Conservation (phyloP, 2,888 invertebrate species). For the Drosophila anceps region DNA sequence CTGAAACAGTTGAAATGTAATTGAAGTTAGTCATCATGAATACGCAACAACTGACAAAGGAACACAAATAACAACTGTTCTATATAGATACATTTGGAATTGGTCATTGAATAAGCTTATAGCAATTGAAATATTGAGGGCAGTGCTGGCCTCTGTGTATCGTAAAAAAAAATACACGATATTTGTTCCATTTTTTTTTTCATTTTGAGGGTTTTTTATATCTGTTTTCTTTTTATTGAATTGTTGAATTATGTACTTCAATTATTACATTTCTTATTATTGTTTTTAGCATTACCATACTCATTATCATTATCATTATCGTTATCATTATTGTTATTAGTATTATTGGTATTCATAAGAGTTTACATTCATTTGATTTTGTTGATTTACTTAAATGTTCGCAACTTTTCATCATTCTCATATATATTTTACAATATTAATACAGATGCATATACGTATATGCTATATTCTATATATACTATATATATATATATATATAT, state of each 20-base stretch:
- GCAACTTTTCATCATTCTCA: slow-evolving; percentile 37
- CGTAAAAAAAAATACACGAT: not conserved
- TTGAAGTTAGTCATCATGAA: no score
- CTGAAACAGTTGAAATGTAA: no score
- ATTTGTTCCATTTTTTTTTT: slow-evolving; percentile 3
- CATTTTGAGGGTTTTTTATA: slow-evolving; percentile 40
- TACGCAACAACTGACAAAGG: not conserved
- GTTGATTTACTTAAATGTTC: slow-evolving; percentile 38
- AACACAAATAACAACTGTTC: not conserved
- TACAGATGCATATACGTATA: slow-evolving; percentile 22
- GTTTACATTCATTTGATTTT: slow-evolving; percentile 52
- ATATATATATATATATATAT: slow-evolving; percentile 11
- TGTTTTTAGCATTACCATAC: slow-evolving; percentile 32
- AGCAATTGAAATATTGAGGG: no score
- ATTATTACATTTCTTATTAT: slow-evolving; percentile 25
- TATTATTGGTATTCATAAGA: slow-evolving; percentile 65
- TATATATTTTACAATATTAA: slow-evolving; percentile 52
- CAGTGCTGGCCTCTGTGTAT: not conserved
- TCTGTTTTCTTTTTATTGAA: slow-evolving; percentile 43
- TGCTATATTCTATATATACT: slow-evolving; percentile 3
- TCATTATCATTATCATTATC: slow-evolving; percentile 28
- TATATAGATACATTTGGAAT: not conserved
- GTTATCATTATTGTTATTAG: slow-evolving; percentile 32
- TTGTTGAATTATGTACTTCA: slow-evolving; percentile 44
- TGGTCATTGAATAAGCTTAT: not conserved